Conservation (phyloP, 1,140 invertebrate species). For the Hyles vespertilio region DNA sequence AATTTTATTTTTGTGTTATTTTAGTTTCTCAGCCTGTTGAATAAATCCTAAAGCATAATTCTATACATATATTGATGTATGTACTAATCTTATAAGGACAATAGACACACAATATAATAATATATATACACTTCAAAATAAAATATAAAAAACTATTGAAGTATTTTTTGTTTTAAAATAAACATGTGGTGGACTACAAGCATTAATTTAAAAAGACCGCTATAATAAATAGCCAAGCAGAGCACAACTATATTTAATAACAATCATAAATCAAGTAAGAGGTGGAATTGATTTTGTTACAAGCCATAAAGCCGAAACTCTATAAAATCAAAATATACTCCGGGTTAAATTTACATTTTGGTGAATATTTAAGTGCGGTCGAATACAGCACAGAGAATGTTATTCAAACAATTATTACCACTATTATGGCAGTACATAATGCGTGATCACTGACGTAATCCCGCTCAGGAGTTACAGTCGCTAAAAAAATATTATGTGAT, state of each 20-base stretch:
- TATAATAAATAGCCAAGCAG: background rate
- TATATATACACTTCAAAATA: too few relatives aligned
- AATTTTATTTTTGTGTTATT: too few relatives aligned
- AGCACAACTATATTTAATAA: constrained; percentile 6
- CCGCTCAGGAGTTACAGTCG: background rate
- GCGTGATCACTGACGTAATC: constrained; percentile 8
- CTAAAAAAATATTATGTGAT: background rate
- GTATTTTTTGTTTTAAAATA: too few relatives aligned
- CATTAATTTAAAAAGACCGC: background rate
- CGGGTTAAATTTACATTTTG: constrained; percentile 23
- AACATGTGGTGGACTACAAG: background rate
- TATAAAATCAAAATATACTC: constrained; percentile 17
- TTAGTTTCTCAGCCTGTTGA: too few relatives aligned
- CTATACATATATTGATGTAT: too few relatives aligned
- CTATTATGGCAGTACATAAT: background rate
- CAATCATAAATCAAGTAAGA: constrained; percentile 19
- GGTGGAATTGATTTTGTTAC: constrained; percentile 22
- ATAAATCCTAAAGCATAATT: too few relatives aligned
- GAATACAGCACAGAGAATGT: constrained; percentile 3
- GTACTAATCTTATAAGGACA: too few relatives aligned
- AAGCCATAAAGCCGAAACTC: constrained; percentile 22
- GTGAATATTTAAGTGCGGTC: constrained; percentile 16
- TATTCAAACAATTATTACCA: constrained; percentile 13
- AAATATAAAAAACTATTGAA: too few relatives aligned
- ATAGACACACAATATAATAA: too few relatives aligned